Conservation (phyloP, 2,888 invertebrate species). For the Leptinotarsa juncta region DNA sequence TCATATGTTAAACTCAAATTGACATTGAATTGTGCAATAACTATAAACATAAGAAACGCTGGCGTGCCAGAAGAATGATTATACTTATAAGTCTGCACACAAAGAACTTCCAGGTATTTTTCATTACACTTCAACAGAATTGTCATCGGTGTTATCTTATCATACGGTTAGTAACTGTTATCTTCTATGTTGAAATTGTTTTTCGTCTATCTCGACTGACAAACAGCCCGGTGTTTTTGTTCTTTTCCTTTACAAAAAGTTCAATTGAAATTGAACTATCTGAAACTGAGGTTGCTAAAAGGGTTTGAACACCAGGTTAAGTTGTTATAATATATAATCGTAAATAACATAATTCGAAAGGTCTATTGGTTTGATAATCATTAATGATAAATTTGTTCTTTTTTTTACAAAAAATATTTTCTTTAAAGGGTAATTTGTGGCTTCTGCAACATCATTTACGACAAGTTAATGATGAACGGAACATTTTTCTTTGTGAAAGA, state of each 20-base stretch:
- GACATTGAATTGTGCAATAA: not conserved
- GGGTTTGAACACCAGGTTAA: too few species aligned
- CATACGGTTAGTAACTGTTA: slow-evolving; percentile 19
- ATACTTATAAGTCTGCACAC: not conserved
- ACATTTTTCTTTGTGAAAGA: too few species aligned
- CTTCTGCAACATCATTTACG: too few species aligned
- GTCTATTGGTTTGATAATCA: too few species aligned
- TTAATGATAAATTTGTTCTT: too few species aligned
- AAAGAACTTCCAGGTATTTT: slow-evolving; percentile 20
- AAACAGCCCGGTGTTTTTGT: not conserved
- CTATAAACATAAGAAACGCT: not conserved
- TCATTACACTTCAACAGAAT: slow-evolving; percentile 13
- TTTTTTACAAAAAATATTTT: too few species aligned
- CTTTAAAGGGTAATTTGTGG: too few species aligned
- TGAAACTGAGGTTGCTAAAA: too few species aligned
- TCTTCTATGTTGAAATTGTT: slow-evolving; percentile 20
- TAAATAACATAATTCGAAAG: too few species aligned
- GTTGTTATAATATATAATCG: too few species aligned
- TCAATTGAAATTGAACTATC: too few species aligned
- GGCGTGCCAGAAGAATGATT: not conserved
- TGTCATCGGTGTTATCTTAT: slow-evolving; percentile 26
- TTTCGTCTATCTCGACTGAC: slow-evolving; percentile 9
- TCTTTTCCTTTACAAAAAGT: not conserved
- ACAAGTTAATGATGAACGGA: too few species aligned
- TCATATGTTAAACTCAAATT: not conserved